phyloP scores from a whole-genome alignment of 2,797 vertebrate genomes.

The Galagoides demidoff region DNA sequence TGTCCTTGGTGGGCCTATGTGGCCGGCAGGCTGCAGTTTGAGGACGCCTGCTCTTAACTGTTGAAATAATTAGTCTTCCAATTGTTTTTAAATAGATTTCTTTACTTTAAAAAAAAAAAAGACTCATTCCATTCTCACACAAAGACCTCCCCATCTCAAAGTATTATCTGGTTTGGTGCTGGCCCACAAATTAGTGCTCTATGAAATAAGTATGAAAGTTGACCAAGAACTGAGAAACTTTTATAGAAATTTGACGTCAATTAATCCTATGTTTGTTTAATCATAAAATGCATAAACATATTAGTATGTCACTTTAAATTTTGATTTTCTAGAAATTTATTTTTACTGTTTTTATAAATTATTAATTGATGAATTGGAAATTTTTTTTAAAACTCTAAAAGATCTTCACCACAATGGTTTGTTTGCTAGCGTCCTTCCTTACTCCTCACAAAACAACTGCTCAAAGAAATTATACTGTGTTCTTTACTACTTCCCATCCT shows the following conservation, averaged over 20 bases:
- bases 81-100: background rate
- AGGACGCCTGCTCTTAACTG: background rate
- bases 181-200: background rate
- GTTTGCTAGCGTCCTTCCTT: background rate
- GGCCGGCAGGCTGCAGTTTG: no score
- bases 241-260: constrained; percentile 2
- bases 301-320: background rate
- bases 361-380: background rate
- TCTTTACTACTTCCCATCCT: background rate
- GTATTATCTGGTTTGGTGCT: background rate
- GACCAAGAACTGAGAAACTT: constrained; percentile 7
- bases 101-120: background rate
- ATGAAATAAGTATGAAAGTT: background rate
- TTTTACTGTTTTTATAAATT: background rate
- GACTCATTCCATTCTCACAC: background rate
- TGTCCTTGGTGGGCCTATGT: no score
- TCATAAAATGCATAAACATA: background rate
- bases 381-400: background rate
- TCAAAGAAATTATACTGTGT: background rate
- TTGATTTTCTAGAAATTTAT: background rate
- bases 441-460: background rate
- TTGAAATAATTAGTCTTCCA: background rate
- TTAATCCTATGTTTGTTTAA: constrained; percentile 7
- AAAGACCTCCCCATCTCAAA: background rate
- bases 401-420: background rate